A percentile compares a stretch with the other conserved stretches of the same genome.
These are phyloP conservation scores for Terebella lapidaria DNA, from an alignment of 2,888 invertebrate genomes.

Conservation along the genomic window DNA sequence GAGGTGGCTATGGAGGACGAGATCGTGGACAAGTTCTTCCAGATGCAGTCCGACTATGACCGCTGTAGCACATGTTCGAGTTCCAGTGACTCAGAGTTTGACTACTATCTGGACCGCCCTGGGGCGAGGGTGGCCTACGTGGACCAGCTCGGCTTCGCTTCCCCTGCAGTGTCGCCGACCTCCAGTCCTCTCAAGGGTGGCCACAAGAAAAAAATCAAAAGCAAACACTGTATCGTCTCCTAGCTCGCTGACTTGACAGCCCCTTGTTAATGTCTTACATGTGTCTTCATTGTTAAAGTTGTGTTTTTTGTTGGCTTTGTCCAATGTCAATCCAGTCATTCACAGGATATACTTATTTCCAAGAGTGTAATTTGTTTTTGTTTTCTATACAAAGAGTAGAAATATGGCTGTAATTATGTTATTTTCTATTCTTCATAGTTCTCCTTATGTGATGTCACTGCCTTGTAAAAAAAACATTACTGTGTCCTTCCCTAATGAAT, in stretches of 20 bases:
- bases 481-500: no score
- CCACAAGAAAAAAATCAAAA: slow-evolving; percentile 6
- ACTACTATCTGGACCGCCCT: slow-evolving; percentile 71
- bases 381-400: no score
- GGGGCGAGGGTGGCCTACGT: background rate
- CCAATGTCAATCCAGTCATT: no score
- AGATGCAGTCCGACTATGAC: slow-evolving; percentile 56
- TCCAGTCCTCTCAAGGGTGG: slow-evolving; percentile 1
- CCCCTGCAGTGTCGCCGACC: background rate
- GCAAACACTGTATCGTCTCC: slow-evolving; percentile 13
- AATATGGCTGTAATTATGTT: no score
- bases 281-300: no score
- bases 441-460: no score
- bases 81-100: slow-evolving; percentile 69
- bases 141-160: background rate
- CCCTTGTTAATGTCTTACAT: no score
- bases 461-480: no score
- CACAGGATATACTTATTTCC: no score
- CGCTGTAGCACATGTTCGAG: slow-evolving; percentile 79
- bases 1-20: slow-evolving; percentile 4
- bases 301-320: no score
- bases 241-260: background rate
- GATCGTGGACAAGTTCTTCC: slow-evolving; percentile 5
- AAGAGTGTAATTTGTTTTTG: no score
- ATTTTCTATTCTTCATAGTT: no score